Evolutionary conservation across 2,797 vertebrate genomes (phyloP).

Genomic region (Myiotriccus ornatus): DNA sequence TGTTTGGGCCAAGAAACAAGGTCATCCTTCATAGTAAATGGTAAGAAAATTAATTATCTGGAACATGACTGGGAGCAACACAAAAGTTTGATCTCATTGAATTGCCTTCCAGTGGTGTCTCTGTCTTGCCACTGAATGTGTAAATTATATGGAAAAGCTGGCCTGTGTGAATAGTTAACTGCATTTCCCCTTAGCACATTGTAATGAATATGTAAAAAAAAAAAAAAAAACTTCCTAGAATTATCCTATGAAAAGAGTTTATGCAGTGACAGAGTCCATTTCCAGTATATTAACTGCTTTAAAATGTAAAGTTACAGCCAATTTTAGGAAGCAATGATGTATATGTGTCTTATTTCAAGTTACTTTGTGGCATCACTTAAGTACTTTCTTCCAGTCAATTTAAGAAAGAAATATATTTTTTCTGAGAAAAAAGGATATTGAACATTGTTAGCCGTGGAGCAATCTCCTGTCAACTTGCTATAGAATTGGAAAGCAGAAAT

Average conservation of each 20-base stretch:
- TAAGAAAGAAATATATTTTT: background rate
- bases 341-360: background rate
- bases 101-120: background rate
- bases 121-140: background rate
- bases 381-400: background rate
- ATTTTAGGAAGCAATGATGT: background rate
- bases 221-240: background rate
- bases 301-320: background rate
- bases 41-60: background rate
- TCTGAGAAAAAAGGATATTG: background rate
- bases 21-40: background rate
- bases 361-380: background rate
- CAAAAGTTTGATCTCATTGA: background rate
- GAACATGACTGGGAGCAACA: background rate
- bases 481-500: background rate
- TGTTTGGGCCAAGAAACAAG: background rate
- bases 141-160: background rate
- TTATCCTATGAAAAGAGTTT: background rate
- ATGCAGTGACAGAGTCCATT: background rate
- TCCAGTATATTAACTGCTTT: background rate
- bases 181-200: background rate
- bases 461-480: background rate
- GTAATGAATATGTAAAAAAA: background rate
- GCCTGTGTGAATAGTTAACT: background rate
- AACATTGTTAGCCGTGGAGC: background rate